Conservation (phyloP, 92 coral and sea anemone species). For the Anthopleura xanthogrammica region DNA sequence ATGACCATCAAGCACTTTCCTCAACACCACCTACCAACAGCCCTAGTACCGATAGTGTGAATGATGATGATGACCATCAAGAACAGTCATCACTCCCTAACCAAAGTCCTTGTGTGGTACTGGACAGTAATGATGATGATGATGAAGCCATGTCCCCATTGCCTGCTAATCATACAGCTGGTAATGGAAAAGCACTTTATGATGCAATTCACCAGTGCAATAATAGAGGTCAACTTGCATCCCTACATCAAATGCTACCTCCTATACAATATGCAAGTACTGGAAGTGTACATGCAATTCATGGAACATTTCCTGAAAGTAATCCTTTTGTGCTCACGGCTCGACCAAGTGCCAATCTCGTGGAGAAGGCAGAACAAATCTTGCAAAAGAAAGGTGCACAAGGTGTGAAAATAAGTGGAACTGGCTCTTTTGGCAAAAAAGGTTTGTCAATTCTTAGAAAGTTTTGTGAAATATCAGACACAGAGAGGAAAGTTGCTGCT, state of each 20-base stretch:
- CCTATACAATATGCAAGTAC: constrained; percentile 11
- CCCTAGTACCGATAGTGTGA: too few relatives aligned
- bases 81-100: constrained; percentile 2
- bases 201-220: constrained; percentile 16
- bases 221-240: constrained; percentile 2
- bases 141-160: not conserved
- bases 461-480: constrained; percentile 1
- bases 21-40: too few relatives aligned
- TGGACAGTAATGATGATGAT: not conserved
- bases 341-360: constrained; percentile 41
- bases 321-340: constrained; percentile 18
- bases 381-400: constrained; percentile 12
- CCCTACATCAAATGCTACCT: constrained; percentile 20
- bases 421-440: constrained; percentile 38
- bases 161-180: not conserved
- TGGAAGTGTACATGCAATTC: constrained; percentile 14
- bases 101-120: not conserved
- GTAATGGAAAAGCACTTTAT: not conserved
- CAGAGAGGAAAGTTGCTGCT: constrained; percentile 21
- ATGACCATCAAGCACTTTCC: too few relatives aligned
- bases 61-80: not conserved
- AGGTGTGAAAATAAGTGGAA: constrained; percentile 32
- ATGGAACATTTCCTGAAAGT: constrained; percentile 14
- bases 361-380: constrained; percentile 26
- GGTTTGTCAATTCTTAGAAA: constrained; percentile 39